phyloP scores from a whole-genome alignment of 2,888 invertebrate species.

The Tenthredo notha region DNA sequence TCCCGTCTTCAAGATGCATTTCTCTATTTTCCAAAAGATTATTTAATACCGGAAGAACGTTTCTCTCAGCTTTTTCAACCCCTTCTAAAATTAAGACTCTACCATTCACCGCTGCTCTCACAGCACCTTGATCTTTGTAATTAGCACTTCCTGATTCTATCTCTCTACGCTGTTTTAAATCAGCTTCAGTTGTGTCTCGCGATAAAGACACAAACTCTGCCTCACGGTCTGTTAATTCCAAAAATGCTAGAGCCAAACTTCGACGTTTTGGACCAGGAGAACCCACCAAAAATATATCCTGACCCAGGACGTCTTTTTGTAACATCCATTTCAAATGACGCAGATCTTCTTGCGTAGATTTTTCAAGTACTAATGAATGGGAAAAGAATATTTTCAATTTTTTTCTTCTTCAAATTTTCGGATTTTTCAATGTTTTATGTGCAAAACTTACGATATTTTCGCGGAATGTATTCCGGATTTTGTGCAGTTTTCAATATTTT shows the following conservation, averaged over 20 bases:
- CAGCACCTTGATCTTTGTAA: constrained; percentile 98
- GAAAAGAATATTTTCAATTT: constrained; percentile 77
- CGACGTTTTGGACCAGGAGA: constrained; percentile 92
- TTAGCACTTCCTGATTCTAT: constrained; percentile 92
- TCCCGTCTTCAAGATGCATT: constrained; percentile 98
- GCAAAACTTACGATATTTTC: constrained; percentile 86
- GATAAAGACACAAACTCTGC: constrained; percentile 96
- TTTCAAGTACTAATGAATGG: constrained; percentile 59
- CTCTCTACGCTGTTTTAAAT: constrained; percentile 96
- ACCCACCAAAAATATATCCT: constrained; percentile 97
- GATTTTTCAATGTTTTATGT: background rate
- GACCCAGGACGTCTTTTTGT: constrained; percentile 95
- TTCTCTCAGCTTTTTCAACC: constrained; percentile 98
- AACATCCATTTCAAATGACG: constrained; percentile 96
- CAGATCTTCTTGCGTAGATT: constrained; percentile 86
- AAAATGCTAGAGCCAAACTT: constrained; percentile 91
- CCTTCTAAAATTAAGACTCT: constrained; percentile 95
- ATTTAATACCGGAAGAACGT: constrained; percentile 97
- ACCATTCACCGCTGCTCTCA: constrained; percentile 94
- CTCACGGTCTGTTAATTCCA: constrained; percentile 94
- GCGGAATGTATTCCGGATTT: constrained; percentile 91
- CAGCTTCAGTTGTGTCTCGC: constrained; percentile 97
- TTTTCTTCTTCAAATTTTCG: background rate
- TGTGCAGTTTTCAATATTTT: constrained; percentile 84
- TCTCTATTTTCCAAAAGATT: constrained; percentile 98